Evolutionary conservation across 1,140 invertebrate genomes (phyloP).

Genomic region (Teleogryllus occipitalis): DNA sequence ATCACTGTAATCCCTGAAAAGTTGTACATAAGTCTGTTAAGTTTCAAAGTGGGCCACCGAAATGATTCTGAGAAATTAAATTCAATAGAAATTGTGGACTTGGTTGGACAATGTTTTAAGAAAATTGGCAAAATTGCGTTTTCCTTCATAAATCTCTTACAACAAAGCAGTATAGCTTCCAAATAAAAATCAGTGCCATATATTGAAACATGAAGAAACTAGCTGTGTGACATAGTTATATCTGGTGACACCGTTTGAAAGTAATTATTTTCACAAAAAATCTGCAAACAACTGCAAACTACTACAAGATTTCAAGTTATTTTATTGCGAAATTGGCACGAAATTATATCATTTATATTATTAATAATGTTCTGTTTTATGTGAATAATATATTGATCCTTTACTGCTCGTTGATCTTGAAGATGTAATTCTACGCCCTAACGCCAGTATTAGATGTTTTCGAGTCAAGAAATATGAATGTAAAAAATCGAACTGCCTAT

Average conservation of each 20-base stretch:
- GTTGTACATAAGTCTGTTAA: no score
- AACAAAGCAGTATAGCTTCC: not conserved
- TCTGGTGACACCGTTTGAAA: not conserved
- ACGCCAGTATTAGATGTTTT: constrained; percentile 6
- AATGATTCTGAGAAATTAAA: no score
- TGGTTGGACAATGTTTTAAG: no score
- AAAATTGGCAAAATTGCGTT: no score
- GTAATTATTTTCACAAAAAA: not conserved
- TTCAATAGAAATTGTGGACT: no score
- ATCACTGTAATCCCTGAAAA: no score
- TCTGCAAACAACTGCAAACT: not conserved
- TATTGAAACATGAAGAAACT: not conserved
- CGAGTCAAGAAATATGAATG: not conserved
- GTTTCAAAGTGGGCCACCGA: no score
- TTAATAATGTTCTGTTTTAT: not conserved
- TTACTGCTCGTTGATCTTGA: constrained; percentile 8
- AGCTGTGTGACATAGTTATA: not conserved
- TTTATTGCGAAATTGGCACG: not conserved
- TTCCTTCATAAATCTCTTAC: no score
- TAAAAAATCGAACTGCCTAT: constrained; percentile 25
- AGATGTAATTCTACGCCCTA: constrained; percentile 8
- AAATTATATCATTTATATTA: not conserved
- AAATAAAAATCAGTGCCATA: not conserved
- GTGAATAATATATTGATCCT: not conserved
- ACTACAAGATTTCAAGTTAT: not conserved